Percentiles rank a stretch among this genome's conserved stretches.
Conservation (phyloP, 2,113 vertebrate species). For the Lynx canadensis region DNA sequence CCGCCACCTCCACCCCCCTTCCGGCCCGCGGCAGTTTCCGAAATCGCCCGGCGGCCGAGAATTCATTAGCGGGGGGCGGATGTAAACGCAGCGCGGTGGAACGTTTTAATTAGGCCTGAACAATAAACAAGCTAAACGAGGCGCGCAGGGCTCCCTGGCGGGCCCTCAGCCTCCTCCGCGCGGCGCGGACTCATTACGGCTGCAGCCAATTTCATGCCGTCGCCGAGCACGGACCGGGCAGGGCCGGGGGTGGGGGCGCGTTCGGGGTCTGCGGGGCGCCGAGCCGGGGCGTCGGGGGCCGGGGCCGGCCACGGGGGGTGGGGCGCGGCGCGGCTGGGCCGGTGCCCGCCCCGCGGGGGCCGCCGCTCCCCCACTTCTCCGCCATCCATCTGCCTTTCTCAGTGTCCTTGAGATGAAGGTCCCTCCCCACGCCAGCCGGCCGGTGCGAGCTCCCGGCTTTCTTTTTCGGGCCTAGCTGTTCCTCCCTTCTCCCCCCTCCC, state of each 20-base stretch:
- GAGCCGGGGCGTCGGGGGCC: not conserved
- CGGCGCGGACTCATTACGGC: conserved; percentile 84
- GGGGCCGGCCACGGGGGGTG: not conserved
- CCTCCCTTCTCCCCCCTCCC: not conserved
- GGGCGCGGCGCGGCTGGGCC: not conserved
- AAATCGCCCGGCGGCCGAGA: conserved; percentile 80
- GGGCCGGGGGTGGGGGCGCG: not conserved
- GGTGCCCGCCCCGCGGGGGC: not conserved
- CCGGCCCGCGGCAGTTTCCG: conserved; percentile 75
- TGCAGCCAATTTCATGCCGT: conserved; percentile 86
- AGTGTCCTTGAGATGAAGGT: conserved; percentile 73
- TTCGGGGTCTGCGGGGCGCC: not conserved
- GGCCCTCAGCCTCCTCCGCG: conserved; percentile 83
- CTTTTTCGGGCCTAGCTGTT: not conserved
- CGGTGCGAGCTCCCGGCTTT: not conserved
- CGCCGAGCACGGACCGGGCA: conserved; percentile 42
- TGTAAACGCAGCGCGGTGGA: conserved; percentile 86
- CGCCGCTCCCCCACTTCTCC: not conserved
- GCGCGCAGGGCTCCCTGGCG: conserved; percentile 84
- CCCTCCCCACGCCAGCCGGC: not conserved
- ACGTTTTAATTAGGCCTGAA: conserved; percentile 89
- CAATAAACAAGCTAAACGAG: conserved; percentile 89
- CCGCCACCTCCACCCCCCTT: conserved; percentile 50
- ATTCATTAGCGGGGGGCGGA: conserved; percentile 86
- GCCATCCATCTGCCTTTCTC: conserved; percentile 15